These are phyloP conservation scores for Chromis chromis DNA, from an alignment of 2,797 vertebrate genomes.

Conservation along the genomic window DNA sequence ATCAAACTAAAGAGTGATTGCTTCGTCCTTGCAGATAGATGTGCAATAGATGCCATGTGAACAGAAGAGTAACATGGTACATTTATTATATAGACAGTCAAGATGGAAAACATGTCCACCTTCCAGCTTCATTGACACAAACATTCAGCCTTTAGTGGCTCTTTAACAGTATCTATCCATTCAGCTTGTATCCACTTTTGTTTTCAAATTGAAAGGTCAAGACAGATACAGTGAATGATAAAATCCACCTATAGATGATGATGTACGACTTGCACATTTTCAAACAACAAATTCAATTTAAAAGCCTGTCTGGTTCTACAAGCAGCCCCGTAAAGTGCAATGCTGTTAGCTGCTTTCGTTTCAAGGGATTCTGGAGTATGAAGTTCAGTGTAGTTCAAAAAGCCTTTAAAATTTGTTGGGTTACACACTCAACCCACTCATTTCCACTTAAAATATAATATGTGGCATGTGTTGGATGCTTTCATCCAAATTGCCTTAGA, in stretches of 20 bases:
- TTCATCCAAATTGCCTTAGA: conserved; percentile 65
- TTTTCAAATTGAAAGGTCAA: not conserved
- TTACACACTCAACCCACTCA: conserved; percentile 66
- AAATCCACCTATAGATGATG: not conserved
- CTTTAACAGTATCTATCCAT: not conserved
- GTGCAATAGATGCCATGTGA: not conserved
- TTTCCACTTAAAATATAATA: conserved; percentile 67
- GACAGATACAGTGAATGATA: not conserved
- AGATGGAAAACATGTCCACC: not conserved
- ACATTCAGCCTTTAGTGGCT: not conserved
- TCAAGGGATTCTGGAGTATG: conserved; percentile 34
- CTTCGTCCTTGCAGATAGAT: not conserved
- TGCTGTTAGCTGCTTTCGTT: conserved; percentile 41
- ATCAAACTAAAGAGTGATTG: too few relatives aligned
- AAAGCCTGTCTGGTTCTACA: conserved; percentile 7
- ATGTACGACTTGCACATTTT: not conserved
- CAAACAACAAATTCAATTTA: conserved; percentile 6
- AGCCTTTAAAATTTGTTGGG: conserved; percentile 49
- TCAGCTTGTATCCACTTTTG: not conserved
- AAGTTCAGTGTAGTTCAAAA: conserved; percentile 57
- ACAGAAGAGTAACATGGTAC: not conserved
- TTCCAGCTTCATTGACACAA: not conserved
- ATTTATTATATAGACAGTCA: not conserved
- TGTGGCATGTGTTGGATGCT: conserved; percentile 47
- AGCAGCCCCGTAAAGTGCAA: conserved; percentile 29